Evolutionary conservation across 2,797 vertebrate genomes (phyloP).

Genomic region (Rhynchotus rufescens): DNA sequence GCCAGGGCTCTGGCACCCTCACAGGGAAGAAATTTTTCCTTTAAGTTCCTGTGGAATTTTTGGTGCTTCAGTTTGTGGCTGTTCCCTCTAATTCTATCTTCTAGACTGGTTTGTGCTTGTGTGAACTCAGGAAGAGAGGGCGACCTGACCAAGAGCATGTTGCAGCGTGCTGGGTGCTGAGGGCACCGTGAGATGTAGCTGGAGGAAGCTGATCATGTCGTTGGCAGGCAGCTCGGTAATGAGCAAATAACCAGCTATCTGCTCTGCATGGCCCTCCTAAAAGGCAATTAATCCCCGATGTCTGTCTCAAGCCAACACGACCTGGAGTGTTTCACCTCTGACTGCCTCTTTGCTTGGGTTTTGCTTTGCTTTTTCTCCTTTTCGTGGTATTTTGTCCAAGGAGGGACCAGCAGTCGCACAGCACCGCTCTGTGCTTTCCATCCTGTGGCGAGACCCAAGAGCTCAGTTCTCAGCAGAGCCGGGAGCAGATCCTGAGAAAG

Average conservation of each 20-base stretch:
- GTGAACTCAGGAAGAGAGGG: background rate
- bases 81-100: no score
- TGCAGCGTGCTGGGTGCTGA: background rate
- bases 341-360: background rate
- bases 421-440: accelerated
- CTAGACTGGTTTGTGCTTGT: background rate
- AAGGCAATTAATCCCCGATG: background rate
- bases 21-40: no score
- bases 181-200: background rate
- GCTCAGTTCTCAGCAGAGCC: background rate
- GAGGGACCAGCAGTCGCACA: background rate
- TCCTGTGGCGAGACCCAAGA: background rate
- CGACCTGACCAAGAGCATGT: accelerated
- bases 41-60: no score
- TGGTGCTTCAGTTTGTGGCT: no score
- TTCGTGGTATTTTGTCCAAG: background rate
- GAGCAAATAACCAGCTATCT: background rate
- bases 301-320: background rate
- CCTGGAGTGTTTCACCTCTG: accelerated
- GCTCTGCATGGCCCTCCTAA: background rate
- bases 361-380: background rate
- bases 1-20: no score
- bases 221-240: background rate
- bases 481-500: background rate
- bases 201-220: background rate